phyloP scores from a whole-genome alignment of 1,140 invertebrate genomes.

The Drosophila lacertosa region DNA sequence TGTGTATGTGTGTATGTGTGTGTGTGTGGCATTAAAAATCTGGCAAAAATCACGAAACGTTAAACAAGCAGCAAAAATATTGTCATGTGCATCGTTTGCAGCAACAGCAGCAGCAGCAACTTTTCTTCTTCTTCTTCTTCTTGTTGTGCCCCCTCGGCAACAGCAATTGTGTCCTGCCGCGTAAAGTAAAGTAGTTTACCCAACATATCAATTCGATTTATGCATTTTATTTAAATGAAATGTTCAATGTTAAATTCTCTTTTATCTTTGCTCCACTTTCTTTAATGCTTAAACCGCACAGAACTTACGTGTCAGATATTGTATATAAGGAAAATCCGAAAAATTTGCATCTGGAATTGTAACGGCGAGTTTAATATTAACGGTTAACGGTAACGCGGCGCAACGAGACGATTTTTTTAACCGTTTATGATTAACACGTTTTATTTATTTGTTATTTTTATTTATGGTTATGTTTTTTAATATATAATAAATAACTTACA shows the following conservation, averaged over 20 bases:
- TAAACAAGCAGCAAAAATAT: slow-evolving; percentile 80
- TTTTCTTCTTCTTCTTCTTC: background rate
- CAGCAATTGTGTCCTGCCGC: slow-evolving; percentile 21
- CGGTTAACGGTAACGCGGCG: slow-evolving; percentile 21
- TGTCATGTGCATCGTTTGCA: slow-evolving; percentile 65
- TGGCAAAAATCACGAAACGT: slow-evolving; percentile 81
- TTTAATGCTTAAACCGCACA: slow-evolving; percentile 1
- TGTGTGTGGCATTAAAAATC: slow-evolving; percentile 74
- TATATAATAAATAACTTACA: too few relatives aligned
- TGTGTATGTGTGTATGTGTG: slow-evolving; percentile 12
- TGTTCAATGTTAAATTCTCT: slow-evolving; percentile 33
- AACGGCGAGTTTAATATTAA: slow-evolving; percentile 77
- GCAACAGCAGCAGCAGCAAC: slow-evolving; percentile 18
- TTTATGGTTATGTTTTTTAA: slow-evolving; percentile 6
- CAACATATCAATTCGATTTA: slow-evolving; percentile 81
- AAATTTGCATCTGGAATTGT: slow-evolving; percentile 86
- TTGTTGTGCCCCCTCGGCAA: background rate
- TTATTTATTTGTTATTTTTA: slow-evolving; percentile 14
- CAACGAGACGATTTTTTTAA: slow-evolving; percentile 22
- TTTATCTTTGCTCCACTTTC: slow-evolving; percentile 9
- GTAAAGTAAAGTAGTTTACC: slow-evolving; percentile 74
- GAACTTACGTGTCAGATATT: slow-evolving; percentile 88
- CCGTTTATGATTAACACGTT: slow-evolving; percentile 37
- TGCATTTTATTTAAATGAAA: slow-evolving; percentile 66
- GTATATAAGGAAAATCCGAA: slow-evolving; percentile 88